Base-by-base conservation (phyloP, 2,888 invertebrate species). In the Ormyrus nitidulus region DNA sequence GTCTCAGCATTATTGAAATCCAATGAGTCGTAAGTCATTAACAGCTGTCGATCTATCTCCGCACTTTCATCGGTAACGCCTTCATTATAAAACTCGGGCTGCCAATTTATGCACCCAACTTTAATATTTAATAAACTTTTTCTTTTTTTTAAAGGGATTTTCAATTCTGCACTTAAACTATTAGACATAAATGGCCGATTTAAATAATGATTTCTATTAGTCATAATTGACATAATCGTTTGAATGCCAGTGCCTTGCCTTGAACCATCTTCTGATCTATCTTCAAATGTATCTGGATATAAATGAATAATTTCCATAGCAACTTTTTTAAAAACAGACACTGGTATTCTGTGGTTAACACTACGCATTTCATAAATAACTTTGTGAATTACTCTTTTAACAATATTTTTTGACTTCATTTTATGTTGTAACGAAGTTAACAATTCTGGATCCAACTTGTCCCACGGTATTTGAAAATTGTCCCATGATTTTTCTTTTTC, bases 181-280 rank as follows among this genome's bases (percentile, higher is more conserved):
- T 6, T 48, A 11, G 5, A 2, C 64, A 64, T 64, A 64, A 11
- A 19, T 44, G 61, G 48, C 44, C 51, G 59, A 13, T 72, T 72
- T 10, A 61, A 59, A 51, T 72, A 59, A 44, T 61, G 48, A 13
- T 72, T 72, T 11, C 61, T 59, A 49, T 61, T 11, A 61, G 49
- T 70, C 56, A 78, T 34, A 56, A 51, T 56, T 51, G 51, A 54
- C 19, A 73, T 56, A 8, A 56, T 11, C 19, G 44, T 46, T 53
- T 46, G 6, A 65, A 73, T 54, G 2, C 64, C 54, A 5, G 64
- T 56, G 9, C 74, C 65, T 46, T 64, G 64, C 19, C 65, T n/a
- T 46, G 4, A 44, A 51, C 65, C 74, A 51, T 72, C 61, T 65
- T 11, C n/a, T 64, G 7, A 11, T 19, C 72, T 13, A 72, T 72